phyloP scores from a whole-genome alignment of 2,113 vertebrate genomes.

The Bettongia penicillata region DNA sequence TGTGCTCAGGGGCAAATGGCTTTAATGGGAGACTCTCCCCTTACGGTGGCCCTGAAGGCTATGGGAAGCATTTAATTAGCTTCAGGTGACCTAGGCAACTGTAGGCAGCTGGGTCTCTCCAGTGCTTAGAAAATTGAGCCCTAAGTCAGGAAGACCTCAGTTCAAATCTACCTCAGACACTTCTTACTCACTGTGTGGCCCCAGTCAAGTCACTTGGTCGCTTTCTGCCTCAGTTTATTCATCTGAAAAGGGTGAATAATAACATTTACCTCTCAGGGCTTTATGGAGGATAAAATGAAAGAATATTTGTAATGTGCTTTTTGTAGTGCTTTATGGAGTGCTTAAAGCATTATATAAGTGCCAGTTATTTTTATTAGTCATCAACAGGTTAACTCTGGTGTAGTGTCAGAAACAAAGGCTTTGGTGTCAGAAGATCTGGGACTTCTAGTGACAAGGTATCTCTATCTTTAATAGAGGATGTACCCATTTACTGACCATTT shows the following conservation, averaged over 20 bases:
- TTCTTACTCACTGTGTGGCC: background rate
- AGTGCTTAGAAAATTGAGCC: background rate
- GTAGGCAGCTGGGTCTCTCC: background rate
- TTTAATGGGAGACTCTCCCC: background rate
- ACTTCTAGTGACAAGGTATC: background rate
- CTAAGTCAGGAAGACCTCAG: background rate
- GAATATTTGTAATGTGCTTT: background rate
- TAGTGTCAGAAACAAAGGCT: background rate
- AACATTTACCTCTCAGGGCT: background rate
- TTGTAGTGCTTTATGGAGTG: background rate
- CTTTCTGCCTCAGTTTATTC: background rate
- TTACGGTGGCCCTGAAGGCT: background rate
- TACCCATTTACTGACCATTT: background rate
- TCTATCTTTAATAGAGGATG: background rate
- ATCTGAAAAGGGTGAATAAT: background rate
- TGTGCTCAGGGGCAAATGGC: accelerated
- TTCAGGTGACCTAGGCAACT: background rate
- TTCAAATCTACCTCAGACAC: background rate
- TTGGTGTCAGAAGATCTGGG: background rate
- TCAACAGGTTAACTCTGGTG: background rate
- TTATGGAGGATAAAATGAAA: background rate
- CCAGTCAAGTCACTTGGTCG: background rate
- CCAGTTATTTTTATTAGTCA: background rate
- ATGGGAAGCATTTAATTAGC: background rate
- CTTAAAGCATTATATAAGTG: background rate